Evolutionary conservation across 2,888 invertebrate species (phyloP).

Genomic region (Coleophora deauratella): DNA sequence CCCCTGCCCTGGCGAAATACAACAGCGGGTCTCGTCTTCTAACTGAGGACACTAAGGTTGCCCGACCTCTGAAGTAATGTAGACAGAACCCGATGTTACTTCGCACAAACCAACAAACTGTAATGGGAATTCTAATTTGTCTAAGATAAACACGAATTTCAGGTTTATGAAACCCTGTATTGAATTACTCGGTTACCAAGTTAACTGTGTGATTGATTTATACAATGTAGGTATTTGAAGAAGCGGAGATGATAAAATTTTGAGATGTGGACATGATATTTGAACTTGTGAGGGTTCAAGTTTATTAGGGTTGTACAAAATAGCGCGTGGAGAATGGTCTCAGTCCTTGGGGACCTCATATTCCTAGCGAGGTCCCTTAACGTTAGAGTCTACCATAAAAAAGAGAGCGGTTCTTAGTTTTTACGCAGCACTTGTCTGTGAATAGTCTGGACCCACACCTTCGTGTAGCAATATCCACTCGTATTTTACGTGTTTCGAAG

Average conservation of each 20-base stretch:
- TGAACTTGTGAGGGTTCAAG: background rate
- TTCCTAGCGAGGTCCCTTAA: slow-evolving; percentile 27
- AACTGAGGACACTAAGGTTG: no score
- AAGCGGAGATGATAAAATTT: no score
- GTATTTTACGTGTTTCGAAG: slow-evolving; percentile 59
- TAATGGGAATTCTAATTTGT: slow-evolving; percentile 42
- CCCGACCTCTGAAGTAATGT: slow-evolving; percentile 25
- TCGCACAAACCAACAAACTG: slow-evolving; percentile 42
- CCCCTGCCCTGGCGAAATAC: no score
- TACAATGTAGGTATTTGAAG: no score
- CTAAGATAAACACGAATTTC: slow-evolving; percentile 30
- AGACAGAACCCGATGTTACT: slow-evolving; percentile 22
- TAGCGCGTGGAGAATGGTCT: slow-evolving; percentile 13
- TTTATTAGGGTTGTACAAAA: slow-evolving; percentile 14
- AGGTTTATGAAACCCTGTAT: slow-evolving; percentile 20
- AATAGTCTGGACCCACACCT: slow-evolving; percentile 50
- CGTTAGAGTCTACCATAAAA: slow-evolving; percentile 40
- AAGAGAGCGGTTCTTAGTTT: slow-evolving; percentile 43
- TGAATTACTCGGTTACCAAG: slow-evolving; percentile 17
- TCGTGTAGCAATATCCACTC: slow-evolving; percentile 47
- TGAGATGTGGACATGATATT: no score
- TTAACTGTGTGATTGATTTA: no score
- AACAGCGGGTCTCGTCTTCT: slow-evolving; percentile 1
- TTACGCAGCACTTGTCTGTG: slow-evolving; percentile 44
- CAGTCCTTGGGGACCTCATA: slow-evolving; percentile 22